Percentiles rank a stretch among this genome's conserved stretches.
Evolutionary conservation across 2,888 invertebrate genomes (phyloP).

Genomic region (Trilocha varians): DNA sequence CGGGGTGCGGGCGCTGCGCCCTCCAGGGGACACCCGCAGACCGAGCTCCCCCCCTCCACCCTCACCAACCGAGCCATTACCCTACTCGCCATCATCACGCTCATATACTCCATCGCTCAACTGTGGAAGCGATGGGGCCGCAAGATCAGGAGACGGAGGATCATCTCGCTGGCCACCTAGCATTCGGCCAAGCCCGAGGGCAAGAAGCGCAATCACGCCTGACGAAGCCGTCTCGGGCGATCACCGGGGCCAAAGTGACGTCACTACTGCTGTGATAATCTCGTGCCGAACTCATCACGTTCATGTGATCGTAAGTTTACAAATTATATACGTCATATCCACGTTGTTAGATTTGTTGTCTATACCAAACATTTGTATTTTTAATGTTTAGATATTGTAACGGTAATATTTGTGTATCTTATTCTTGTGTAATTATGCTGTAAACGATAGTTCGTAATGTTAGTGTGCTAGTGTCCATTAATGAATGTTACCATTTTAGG

Average conservation of each 20-base stretch:
- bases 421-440: too few relatives aligned
- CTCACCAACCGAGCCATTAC: constrained; percentile 30
- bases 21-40: constrained; percentile 23
- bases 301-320: not conserved
- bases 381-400: too few relatives aligned
- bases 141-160: constrained; percentile 41
- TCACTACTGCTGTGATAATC: not conserved
- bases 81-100: constrained; percentile 27
- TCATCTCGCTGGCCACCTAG: constrained; percentile 55
- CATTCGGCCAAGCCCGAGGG: constrained; percentile 17
- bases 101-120: constrained; percentile 34
- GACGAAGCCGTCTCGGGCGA: constrained; percentile 8
- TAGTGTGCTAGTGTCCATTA: too few relatives aligned
- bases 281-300: not conserved
- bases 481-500: too few relatives aligned
- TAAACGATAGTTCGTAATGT: too few relatives aligned
- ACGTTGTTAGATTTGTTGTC: too few relatives aligned
- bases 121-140: constrained; percentile 50
- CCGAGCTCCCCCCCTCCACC: constrained; percentile 26
- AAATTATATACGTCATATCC: too few relatives aligned
- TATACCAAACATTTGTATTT: too few relatives aligned
- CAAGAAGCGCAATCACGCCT: constrained; percentile 8
- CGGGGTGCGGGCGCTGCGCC: constrained; percentile 60
- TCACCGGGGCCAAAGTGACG: constrained; percentile 7
- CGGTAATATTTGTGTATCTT: too few relatives aligned